These are phyloP conservation scores for Puffinus mauretanicus DNA, from an alignment of 2,113 vertebrate genomes.

Conservation along the genomic window DNA sequence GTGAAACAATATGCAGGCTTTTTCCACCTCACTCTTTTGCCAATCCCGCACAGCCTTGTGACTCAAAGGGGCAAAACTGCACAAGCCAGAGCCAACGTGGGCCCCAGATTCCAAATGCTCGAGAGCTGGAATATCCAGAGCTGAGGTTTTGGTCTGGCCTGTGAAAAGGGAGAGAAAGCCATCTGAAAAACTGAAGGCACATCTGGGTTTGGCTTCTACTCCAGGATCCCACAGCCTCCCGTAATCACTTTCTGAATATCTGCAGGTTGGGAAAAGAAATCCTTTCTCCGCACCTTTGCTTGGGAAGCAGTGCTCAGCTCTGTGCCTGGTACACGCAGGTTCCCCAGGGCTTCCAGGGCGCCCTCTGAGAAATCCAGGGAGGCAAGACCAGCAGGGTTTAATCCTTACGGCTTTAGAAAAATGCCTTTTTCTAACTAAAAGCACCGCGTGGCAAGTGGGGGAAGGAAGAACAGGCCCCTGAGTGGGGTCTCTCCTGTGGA, in stretches of 20 bases:
- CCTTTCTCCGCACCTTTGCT: background rate
- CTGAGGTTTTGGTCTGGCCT: constrained; percentile 51
- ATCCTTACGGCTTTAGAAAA: background rate
- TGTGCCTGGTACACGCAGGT: accelerated
- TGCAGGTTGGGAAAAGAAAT: background rate
- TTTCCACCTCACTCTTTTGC: background rate
- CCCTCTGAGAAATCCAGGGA: background rate
- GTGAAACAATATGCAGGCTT: background rate
- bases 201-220: constrained; percentile 25
- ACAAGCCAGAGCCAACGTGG: background rate
- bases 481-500: background rate
- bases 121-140: background rate
- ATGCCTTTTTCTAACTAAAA: background rate
- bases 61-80: constrained; percentile 14
- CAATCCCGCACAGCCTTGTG: background rate
- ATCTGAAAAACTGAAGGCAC: constrained; percentile 35
- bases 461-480: background rate
- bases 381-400: background rate
- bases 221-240: background rate
- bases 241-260: background rate
- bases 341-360: background rate
- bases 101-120: background rate
- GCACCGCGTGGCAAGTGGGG: background rate
- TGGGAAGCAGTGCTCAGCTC: background rate
- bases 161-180: constrained; percentile 23